A percentile compares a stretch with the other conserved stretches of the same genome.
Conservation (phyloP, 2,888 invertebrate genomes). For the Cryptus armator region DNA sequence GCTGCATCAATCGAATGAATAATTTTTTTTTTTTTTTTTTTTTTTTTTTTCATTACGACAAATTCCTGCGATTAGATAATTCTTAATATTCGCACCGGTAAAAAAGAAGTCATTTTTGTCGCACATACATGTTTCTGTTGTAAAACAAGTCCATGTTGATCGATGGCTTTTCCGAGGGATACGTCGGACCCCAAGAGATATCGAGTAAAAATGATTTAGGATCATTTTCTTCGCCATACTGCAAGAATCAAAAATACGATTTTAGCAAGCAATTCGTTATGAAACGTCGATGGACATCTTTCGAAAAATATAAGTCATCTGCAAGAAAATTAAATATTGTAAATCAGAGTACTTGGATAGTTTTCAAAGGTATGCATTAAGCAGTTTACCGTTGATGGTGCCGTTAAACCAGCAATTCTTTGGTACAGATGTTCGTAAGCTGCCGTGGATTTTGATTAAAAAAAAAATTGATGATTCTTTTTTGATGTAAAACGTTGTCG, state of each 20-base stretch:
- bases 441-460: no score
- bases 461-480: no score
- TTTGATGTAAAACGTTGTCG: no score
- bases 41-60: constrained; percentile 16
- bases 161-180: constrained; percentile 93
- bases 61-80: constrained; percentile 28
- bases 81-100: neutral
- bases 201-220: constrained; percentile 94
- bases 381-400: no score
- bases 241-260: constrained; percentile 77
- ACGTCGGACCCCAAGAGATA: constrained; percentile 94
- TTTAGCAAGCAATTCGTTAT: no score
- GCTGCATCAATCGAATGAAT: constrained; percentile 84
- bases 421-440: no score
- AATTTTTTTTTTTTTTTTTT: constrained; percentile 23
- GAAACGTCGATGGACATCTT: no score
- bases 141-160: constrained; percentile 97
- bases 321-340: neutral
- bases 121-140: constrained; percentile 95
- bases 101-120: constrained; percentile 29
- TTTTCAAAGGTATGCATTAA: no score
- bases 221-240: constrained; percentile 94
- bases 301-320: neutral
- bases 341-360: no score
- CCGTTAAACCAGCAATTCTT: no score